These are phyloP conservation scores for Spheniscus humboldti DNA, from an alignment of 2,797 vertebrate genomes.

Conservation along the genomic window DNA sequence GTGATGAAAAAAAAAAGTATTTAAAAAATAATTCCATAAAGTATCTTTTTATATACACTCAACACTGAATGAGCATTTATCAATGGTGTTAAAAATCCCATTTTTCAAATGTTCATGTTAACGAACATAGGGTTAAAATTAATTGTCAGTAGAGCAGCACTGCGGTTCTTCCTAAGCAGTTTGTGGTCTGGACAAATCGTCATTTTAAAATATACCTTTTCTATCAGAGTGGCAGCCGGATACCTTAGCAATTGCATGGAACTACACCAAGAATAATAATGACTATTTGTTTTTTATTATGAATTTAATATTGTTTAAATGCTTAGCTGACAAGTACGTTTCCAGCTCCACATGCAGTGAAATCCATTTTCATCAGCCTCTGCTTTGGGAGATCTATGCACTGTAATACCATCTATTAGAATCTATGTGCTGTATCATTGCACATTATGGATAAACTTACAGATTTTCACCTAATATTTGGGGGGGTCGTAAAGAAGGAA, in stretches of 20 bases:
- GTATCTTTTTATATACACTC: background rate
- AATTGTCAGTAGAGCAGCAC: background rate
- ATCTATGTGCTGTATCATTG: conserved; percentile 73
- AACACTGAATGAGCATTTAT: background rate
- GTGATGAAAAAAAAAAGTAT: background rate
- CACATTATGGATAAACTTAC: conserved; percentile 70
- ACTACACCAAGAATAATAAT: conserved; percentile 14
- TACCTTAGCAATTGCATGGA: background rate
- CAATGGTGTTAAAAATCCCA: background rate
- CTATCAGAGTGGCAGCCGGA: background rate
- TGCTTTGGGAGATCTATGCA: conserved; percentile 59
- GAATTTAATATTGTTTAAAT: conserved; percentile 57
- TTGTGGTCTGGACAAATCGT: background rate
- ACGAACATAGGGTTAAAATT: background rate
- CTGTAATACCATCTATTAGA: conserved; percentile 63
- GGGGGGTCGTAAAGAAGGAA: conserved; percentile 60
- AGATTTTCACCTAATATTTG: conserved; percentile 65
- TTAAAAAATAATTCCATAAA: background rate
- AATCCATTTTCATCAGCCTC: conserved; percentile 63
- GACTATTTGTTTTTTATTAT: conserved; percentile 43
- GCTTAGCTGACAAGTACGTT: conserved; percentile 36
- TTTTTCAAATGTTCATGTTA: background rate
- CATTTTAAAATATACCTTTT: conserved; percentile 1
- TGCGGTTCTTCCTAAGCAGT: background rate
- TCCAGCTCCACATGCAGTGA: conserved; percentile 24